Base-by-base conservation (phyloP, 2,888 invertebrate genomes). In the Apodemia duryi region DNA sequence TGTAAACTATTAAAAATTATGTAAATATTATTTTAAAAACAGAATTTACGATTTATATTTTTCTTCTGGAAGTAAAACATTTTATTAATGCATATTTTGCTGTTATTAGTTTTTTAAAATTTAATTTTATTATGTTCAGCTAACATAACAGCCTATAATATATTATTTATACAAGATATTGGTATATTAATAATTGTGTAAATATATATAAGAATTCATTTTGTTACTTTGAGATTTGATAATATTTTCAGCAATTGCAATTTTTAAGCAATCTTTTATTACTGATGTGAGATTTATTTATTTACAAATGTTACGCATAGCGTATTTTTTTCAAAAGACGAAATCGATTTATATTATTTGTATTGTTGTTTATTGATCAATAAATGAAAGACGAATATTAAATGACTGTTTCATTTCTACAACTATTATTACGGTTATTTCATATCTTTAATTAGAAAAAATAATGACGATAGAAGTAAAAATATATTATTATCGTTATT, bases 221-320 rank as follows among this genome's bases (percentile, higher is more conserved):
- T 28, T 57, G 32, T 57, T 57, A 57, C 6, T 57, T 32, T 57
- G 29, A 57, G 28, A 29, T 29, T 57, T 29, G 10, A 9, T 29
- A 29, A 32, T 13, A 2, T 57, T 57, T 57, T 32, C 57, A 6
- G 13, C 13, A 10, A 46, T 46, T 46, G 46, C 46, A 46, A 46
- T 46, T 46, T 46, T 13, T 6, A 29, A 54, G 2, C 10, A 29
- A 29, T 6, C 21, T 10, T 54, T 54, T 54, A 9, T 54, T 28
- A 9, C 28, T 10, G 29, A 10, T 54, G 10, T 28, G 21, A 54
- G 21, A 35, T 52, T 64, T 35, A 49, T 46, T 13, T 46, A 21
- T 61, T 51, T 61, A 51, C 38, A 38, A 61, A 61, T 61, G n/a
- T 61, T 28, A 65, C 64, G 64, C 64, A 38, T 65, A 49, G 64